Percentiles rank a stretch among this genome's conserved stretches.
phyloP scores from a whole-genome alignment of 2,888 invertebrate genomes.

The Drosophila longiperda region DNA sequence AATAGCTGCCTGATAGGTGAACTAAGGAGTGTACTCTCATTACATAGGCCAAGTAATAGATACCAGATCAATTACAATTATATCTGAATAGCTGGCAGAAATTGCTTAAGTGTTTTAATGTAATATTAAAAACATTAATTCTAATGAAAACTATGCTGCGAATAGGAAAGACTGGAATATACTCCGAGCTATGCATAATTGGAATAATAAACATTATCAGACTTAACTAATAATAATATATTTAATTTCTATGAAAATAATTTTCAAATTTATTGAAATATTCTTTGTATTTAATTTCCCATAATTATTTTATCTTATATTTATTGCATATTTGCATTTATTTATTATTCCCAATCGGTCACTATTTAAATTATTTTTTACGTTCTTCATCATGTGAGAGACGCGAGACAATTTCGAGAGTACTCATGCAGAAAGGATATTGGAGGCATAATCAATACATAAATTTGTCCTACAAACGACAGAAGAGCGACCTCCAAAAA shows the following conservation, averaged over 20 bases:
- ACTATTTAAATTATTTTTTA: neutral
- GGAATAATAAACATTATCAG: neutral
- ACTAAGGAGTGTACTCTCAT: neutral
- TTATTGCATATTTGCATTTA: neutral
- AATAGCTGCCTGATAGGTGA: neutral
- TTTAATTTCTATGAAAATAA: no score
- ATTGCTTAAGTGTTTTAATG: neutral
- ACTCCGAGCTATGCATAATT: neutral
- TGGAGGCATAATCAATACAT: slow-evolving; percentile 78
- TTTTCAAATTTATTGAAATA: neutral
- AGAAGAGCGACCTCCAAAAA: slow-evolving; percentile 68
- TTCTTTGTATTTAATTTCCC: neutral
- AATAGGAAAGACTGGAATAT: neutral
- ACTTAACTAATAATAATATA: no score
- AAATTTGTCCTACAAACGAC: slow-evolving; percentile 82
- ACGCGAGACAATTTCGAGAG: neutral
- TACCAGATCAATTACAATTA: neutral
- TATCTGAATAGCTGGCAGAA: neutral
- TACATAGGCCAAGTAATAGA: neutral
- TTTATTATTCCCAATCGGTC: neutral
- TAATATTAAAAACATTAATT: neutral
- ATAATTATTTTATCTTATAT: no score
- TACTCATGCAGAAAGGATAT: slow-evolving; percentile 18
- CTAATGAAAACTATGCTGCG: neutral
- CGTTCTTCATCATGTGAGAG: neutral